These are phyloP conservation scores for Elephantulus edwardii DNA, from an alignment of 2,113 vertebrate genomes.

Conservation along the genomic window DNA sequence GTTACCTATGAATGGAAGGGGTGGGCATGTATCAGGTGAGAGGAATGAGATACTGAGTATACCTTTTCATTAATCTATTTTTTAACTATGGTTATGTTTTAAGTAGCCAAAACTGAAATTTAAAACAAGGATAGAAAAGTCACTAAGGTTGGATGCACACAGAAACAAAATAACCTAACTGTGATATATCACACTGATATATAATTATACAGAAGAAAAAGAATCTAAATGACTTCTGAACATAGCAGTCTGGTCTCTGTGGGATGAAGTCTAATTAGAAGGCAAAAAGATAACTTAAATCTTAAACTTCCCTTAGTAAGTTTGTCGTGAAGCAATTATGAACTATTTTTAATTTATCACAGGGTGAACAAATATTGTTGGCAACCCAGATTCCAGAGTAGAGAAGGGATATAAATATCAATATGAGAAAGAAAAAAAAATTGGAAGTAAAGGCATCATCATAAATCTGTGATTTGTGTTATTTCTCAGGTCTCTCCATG, in stretches of 20 bases:
- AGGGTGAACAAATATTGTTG: neutral
- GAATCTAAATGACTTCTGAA: neutral
- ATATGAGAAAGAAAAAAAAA: neutral
- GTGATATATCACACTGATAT: neutral
- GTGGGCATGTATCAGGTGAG: neutral
- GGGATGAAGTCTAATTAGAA: neutral
- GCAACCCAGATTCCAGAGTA: neutral
- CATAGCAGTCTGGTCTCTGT: neutral
- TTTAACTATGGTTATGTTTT: slow-evolving; percentile 9
- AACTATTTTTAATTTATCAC: neutral
- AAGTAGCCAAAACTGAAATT: slow-evolving; percentile 26
- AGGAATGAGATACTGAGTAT: neutral
- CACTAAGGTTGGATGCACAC: neutral
- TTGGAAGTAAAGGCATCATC: neutral
- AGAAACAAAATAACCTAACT: slow-evolving; percentile 9
- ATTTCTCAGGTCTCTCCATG: neutral
- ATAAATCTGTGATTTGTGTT: neutral
- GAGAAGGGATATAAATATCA: neutral
- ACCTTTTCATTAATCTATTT: neutral
- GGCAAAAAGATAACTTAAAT: neutral
- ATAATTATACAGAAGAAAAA: slow-evolving; percentile 25
- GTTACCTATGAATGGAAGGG: rapidly evolving
- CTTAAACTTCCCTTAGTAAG: neutral
- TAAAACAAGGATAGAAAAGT: neutral
- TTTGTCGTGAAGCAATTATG: neutral